Evolutionary conservation across 2,888 invertebrate genomes (phyloP), one percentile per base, ranked within the genome.

Genomic region (Sarcophaga caerulescens): DNA sequence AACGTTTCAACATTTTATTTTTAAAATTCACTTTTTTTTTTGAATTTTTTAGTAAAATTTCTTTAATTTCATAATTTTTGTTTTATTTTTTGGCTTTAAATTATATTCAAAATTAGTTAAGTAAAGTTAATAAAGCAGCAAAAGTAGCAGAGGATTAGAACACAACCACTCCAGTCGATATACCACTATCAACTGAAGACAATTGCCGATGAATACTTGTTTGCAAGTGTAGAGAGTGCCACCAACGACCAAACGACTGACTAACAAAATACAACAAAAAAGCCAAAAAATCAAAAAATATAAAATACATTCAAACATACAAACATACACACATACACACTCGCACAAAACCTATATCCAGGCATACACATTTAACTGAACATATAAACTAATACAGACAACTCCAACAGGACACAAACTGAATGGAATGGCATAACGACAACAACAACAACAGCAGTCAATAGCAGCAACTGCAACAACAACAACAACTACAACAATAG

Each of bases 101-200:
- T 19, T 35, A 45, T 10, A 63, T n/a, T 60, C 12, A 23, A 17
- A 57, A 45, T n/a, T 63, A 11, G 63, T 4, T 12, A 19, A 47
- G 45, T 19, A 23, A 25, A 44, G 66, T 73, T 66, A 69, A 21
- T 45, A 65, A 44, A 35, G 0, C 17, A 76, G n/a, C 6, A 25
- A 60, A 23, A 25, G 84, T 62, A 75, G 74, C 76, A 69, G 14
- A 70, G 65, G 76, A 85, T 87, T 73, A 65, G 60, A 80, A 83
- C 83, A 85, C 87, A 87, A 88, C 88, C 88, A 87, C 87, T 89
- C 87, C 85, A 85, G 88, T 85, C 83, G 86, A 87, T 84, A 85
- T 85, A 85, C 87, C 80, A 86, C 78, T 85, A 87, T 85, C 88
- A 88, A 89, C 89, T 89, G 88, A 88, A 88, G 60, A 78, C 80